These are phyloP conservation scores for Ametastegia equiseti DNA, from an alignment of 2,888 invertebrate species.

Conservation along the genomic window DNA sequence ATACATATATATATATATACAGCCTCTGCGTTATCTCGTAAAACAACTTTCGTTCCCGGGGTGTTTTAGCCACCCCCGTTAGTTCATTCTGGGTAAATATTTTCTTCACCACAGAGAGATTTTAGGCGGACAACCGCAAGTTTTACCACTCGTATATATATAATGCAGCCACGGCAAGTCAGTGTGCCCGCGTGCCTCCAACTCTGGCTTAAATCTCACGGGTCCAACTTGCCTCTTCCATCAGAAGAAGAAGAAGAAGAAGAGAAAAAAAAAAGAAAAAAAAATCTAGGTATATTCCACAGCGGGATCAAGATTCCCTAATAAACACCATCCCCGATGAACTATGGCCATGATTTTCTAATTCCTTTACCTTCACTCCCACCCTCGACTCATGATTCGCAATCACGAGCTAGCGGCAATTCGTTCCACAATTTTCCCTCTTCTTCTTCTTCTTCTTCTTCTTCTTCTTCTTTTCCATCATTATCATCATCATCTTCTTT, in stretches of 20 bases:
- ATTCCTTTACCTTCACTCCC: no score
- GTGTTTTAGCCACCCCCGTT: neutral
- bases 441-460: no score
- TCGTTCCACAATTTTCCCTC: neutral
- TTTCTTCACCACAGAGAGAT: slow-evolving; percentile 27
- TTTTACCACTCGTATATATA: slow-evolving; percentile 20
- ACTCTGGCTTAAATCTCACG: neutral
- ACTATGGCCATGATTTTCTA: neutral
- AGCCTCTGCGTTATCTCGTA: neutral
- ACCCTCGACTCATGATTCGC: no score
- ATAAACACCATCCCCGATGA: neutral
- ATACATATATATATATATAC: no score
- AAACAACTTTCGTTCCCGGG: neutral
- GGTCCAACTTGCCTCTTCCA: neutral
- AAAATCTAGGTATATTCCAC: slow-evolving; percentile 19
- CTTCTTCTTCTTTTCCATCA: neutral
- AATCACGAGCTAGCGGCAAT: no score
- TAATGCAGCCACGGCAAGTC: neutral
- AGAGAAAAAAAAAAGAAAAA: no score
- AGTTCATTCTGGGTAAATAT: slow-evolving; percentile 16
- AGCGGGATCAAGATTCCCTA: neutral
- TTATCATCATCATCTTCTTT: neutral
- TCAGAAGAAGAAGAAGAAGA: no score
- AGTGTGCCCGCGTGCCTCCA: no score
- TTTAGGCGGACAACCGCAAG: slow-evolving; percentile 12